Percentiles rank a stretch among this genome's conserved stretches.
These are phyloP conservation scores for Eutolmus rufibarbis DNA, from an alignment of 2,888 invertebrate species.

Conservation along the genomic window DNA sequence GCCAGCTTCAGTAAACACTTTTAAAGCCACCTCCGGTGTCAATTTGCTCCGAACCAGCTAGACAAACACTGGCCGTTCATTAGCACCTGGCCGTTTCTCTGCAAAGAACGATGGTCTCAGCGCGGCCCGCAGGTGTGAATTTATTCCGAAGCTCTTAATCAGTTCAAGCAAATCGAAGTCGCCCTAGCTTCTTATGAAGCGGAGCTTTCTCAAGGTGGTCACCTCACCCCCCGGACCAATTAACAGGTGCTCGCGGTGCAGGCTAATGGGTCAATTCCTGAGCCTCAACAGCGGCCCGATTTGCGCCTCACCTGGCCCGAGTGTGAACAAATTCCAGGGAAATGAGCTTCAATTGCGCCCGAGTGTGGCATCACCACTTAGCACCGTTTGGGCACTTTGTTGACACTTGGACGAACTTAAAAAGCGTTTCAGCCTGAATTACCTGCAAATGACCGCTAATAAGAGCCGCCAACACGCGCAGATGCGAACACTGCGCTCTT, in stretches of 20 bases:
- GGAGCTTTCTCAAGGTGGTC: neutral
- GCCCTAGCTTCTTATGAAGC: neutral
- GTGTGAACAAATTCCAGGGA: neutral
- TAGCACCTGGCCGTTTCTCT: neutral
- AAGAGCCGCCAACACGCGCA: conserved; percentile 4
- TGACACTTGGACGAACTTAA: neutral
- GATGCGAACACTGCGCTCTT: neutral
- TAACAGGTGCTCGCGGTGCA: neutral
- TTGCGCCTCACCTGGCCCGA: neutral
- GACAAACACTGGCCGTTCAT: neutral
- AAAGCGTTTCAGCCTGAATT: conserved; percentile 9
- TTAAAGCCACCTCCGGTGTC: neutral
- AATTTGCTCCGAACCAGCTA: neutral
- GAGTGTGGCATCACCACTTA: conserved; percentile 11
- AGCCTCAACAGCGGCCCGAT: too few relatives aligned
- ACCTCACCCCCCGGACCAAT: neutral
- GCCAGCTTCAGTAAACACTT: neutral
- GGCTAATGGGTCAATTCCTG: conserved; percentile 13
- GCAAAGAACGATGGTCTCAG: neutral
- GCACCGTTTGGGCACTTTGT: neutral
- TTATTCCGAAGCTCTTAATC: conserved; percentile 16
- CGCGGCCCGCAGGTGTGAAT: neutral
- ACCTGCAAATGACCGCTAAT: neutral
- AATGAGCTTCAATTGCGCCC: neutral
- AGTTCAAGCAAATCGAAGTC: neutral